These are phyloP conservation scores for Copsychus sechellarum DNA, from an alignment of 2,113 vertebrate genomes.

Conservation along the genomic window DNA sequence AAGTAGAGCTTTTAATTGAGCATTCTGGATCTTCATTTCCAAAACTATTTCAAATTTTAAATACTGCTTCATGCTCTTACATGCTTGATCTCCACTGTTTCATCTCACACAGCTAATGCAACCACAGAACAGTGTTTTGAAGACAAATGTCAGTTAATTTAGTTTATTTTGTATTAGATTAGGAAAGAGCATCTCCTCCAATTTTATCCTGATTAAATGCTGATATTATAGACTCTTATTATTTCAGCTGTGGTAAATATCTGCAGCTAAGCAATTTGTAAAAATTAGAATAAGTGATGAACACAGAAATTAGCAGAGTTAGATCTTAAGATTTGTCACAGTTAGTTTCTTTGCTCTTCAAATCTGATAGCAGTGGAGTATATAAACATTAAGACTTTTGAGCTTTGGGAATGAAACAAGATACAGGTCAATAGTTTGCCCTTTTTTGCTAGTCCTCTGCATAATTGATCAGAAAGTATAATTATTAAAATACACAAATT, in stretches of 20 bases:
- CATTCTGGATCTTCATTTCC: not conserved
- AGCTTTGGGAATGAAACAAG: not conserved
- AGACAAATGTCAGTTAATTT: not conserved
- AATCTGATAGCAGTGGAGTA: not conserved
- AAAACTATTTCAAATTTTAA: not conserved
- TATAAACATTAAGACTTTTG: not conserved
- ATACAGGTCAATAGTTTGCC: not conserved
- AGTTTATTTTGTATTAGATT: not conserved
- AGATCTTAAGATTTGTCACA: not conserved
- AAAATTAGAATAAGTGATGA: not conserved
- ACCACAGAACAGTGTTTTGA: not conserved
- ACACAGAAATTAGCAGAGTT: not conserved
- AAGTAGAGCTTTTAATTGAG: not conserved
- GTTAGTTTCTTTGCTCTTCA: not conserved
- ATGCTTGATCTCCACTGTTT: not conserved
- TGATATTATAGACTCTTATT: not conserved
- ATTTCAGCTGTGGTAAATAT: not conserved
- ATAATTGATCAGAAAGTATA: conserved; percentile 19
- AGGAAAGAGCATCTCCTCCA: not conserved
- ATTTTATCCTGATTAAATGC: not conserved
- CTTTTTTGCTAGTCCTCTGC: not conserved
- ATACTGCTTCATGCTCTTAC: not conserved
- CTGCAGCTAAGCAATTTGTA: not conserved
- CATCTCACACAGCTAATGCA: not conserved
- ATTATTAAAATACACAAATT: not conserved